phyloP scores from a whole-genome alignment of 1,140 invertebrate species.

The Gryllus bimaculatus region DNA sequence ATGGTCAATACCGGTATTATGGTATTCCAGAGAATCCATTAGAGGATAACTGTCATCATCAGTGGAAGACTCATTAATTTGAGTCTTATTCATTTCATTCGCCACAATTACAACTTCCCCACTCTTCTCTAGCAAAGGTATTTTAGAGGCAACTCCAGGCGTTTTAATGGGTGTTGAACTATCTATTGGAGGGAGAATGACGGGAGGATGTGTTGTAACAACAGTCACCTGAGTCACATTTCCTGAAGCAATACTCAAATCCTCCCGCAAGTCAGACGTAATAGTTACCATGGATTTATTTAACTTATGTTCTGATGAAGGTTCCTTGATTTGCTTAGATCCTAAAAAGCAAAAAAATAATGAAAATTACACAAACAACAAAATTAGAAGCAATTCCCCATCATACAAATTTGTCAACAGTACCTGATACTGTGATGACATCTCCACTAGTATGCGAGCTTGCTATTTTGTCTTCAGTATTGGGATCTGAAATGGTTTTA shows the following conservation, averaged over 20 bases:
- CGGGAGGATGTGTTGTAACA: constrained; percentile 62
- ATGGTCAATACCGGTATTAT: neutral
- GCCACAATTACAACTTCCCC: constrained; percentile 66
- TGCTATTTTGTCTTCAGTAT: constrained; percentile 2
- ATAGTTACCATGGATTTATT: constrained; percentile 51
- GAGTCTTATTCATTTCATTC: constrained; percentile 62
- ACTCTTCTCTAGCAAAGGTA: constrained; percentile 7
- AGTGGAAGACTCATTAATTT: constrained; percentile 51
- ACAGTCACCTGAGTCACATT: constrained; percentile 60
- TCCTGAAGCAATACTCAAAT: constrained; percentile 55
- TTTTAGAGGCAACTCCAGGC: neutral
- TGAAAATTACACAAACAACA: neutral
- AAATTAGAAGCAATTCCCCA: neutral
- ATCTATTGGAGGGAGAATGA: constrained; percentile 39
- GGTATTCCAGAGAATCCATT: constrained; percentile 57
- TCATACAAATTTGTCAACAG: neutral
- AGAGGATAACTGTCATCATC: constrained; percentile 61
- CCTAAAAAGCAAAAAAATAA: neutral
- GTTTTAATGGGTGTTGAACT: constrained; percentile 10
- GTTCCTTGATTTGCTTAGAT: neutral
- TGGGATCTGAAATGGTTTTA: constrained; percentile 8
- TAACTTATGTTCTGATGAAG: constrained; percentile 28
- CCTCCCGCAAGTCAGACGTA: constrained; percentile 42
- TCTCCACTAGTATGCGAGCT: constrained; percentile 10
- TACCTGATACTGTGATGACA: constrained; percentile 20